Base-by-base conservation (phyloP, 2,888 invertebrate genomes). In the Carterocephalus palaemon region DNA sequence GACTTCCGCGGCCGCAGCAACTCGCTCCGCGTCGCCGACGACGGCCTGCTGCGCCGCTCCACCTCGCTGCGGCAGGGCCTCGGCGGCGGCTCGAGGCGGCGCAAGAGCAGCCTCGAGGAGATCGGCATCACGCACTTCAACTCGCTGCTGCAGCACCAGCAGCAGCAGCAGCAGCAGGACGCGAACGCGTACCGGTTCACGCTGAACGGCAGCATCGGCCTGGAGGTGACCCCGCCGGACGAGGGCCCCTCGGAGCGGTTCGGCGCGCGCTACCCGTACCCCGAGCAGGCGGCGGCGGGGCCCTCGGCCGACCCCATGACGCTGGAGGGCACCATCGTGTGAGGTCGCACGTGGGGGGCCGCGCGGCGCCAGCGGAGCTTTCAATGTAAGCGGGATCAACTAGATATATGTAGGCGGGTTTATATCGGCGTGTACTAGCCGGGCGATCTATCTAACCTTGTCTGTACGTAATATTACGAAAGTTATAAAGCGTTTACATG, bases 341-440 rank as follows among this genome's bases (percentile, higher is more conserved):
- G 95, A 95, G 92, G 95, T 91, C 92, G 94, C 53, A 94, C 95
- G 94, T 94, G 95, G 94, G 94, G 95, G 90, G 91, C 92, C 59
- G 83, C 90, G 64, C 90, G 92, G 75, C 93, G 91, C 70, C 92
- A 90, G 77, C 91, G 40, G 4, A 75, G 74, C 75, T 78, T 75
- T 76, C 76, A 76, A 75, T 71, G 67, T 75, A 80, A 77, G 83
- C 70, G 85, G 85, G 85, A 85, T 84, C 85, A 85, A 85, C 75
- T 85, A 84, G 82, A 70, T 75, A 72, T 82, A 76, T 68, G 59
- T 75, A 77, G 74, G 66, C 62, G 68, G 67, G 61, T 61, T 67
- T 61, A 59, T 63, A 60, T 59, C 59, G 67, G 68, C 71, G 24
- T 62, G 67, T 75, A 70, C 56, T 71, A 71, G 59, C 51, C 48